Conservation (phyloP, 1,140 invertebrate genomes). For the Anoplophora glabripennis region DNA sequence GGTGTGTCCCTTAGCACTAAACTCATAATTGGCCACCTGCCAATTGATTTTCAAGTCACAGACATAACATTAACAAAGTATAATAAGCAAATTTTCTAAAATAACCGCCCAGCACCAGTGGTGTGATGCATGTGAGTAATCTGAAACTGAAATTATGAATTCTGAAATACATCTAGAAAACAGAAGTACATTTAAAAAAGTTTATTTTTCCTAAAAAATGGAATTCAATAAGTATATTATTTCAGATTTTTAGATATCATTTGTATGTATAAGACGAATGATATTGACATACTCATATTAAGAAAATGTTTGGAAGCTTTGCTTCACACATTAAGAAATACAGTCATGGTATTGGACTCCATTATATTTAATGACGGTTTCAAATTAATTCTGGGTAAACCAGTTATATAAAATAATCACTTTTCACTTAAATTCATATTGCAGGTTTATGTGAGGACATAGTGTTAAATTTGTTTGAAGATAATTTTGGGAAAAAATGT, state of each 20-base stretch:
- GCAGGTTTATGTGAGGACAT: not conserved
- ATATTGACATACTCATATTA: not conserved
- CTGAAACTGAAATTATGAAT: no score
- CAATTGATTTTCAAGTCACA: no score
- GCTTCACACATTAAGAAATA: not conserved
- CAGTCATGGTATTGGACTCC: not conserved
- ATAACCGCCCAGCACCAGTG: no score
- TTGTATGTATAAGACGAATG: not conserved
- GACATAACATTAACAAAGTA: no score
- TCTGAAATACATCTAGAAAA: no score
- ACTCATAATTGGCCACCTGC: no score
- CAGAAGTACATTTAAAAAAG: no score
- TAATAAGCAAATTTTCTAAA: no score
- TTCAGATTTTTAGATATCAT: constrained; percentile 1
- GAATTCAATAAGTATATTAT: no score
- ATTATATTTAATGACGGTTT: constrained; percentile 3
- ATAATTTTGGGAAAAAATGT: not conserved
- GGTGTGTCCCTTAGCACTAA: no score
- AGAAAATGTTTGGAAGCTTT: constrained; percentile 3
- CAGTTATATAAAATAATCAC: not conserved
- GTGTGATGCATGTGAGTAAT: no score
- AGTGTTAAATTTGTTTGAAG: not conserved
- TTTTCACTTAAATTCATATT: not conserved
- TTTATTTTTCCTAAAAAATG: no score
- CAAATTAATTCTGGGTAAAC: not conserved